These are phyloP conservation scores for Cynaeus angustus DNA, from an alignment of 2,888 invertebrate genomes.

Conservation along the genomic window DNA sequence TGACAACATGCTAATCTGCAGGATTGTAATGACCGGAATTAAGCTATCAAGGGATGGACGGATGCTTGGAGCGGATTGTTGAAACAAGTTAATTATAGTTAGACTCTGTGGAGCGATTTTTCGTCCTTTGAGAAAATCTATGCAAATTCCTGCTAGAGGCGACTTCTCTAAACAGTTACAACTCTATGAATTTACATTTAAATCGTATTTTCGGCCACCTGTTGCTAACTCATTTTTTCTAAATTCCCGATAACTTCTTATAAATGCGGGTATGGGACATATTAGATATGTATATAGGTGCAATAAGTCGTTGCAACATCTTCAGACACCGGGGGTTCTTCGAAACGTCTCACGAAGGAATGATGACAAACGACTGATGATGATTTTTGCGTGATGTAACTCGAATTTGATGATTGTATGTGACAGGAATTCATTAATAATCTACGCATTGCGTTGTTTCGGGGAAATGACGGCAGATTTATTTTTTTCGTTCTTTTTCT, in stretches of 20 bases:
- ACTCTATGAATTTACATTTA: slow-evolving; percentile 30
- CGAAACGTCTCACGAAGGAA: slow-evolving; percentile 30
- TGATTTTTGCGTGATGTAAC: neutral
- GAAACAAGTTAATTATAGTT: no score
- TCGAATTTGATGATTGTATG: slow-evolving; percentile 1
- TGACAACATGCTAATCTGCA: neutral
- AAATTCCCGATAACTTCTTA: slow-evolving; percentile 17
- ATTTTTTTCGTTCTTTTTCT: neutral
- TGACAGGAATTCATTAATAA: slow-evolving; percentile 1
- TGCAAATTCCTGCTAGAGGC: slow-evolving; percentile 16
- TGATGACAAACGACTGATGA: neutral
- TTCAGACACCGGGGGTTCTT: slow-evolving; percentile 21
- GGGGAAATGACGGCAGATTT: neutral
- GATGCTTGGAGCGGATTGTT: neutral
- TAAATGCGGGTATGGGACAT: slow-evolving; percentile 1
- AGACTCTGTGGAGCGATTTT: neutral
- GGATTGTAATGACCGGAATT: slow-evolving; percentile 2
- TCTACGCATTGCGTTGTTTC: neutral
- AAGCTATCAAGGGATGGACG: neutral
- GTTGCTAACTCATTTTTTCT: slow-evolving; percentile 24
- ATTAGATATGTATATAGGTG: slow-evolving; percentile 20
- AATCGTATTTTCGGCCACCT: slow-evolving; percentile 30
- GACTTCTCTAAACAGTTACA: slow-evolving; percentile 18
- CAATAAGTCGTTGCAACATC: slow-evolving; percentile 21
- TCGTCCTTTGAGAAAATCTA: slow-evolving; percentile 3